Base-by-base conservation (phyloP, 1,140 invertebrate genomes). In the Aleiodes sp. region DNA sequence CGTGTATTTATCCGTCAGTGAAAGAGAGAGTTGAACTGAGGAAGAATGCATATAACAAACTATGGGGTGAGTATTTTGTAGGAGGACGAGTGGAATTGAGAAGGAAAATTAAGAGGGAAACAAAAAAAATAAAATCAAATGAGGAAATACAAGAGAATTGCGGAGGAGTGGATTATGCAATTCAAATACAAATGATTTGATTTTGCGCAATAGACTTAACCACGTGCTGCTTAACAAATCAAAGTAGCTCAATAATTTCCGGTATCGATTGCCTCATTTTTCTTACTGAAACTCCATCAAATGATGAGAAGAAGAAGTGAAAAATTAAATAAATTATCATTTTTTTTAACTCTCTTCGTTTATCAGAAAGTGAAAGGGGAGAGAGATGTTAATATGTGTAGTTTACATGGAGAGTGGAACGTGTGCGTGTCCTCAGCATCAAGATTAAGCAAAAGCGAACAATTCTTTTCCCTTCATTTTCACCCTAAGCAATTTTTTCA, bases 311-410 rank as follows among this genome's bases (percentile, higher is more conserved):
- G 31, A 35, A 35, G 10, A 35, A 35, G 10, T n/a, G n/a, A n/a
- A n/a, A n/a, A n/a, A n/a, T n/a, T n/a, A n/a, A n/a, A n/a, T n/a
- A n/a, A n/a, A n/a, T n/a, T n/a, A n/a, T n/a, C n/a, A n/a, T n/a
- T n/a, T n/a, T n/a, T n/a, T n/a, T n/a, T n/a, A n/a, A n/a, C n/a
- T n/a, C n/a, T n/a, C n/a, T n/a, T n/a, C n/a, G n/a, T n/a, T n/a
- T n/a, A n/a, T n/a, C 41, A 2, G 41, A 46, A 46, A 46, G 41
- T 46, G 41, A 46, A 46, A 46, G 41, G 41, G 41, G 41, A 16
- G n/a, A 19, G 41, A n/a, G 31, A n/a, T n/a, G n/a, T n/a, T n/a
- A n/a, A n/a, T n/a, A n/a, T n/a, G n/a, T n/a, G n/a, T n/a, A n/a
- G n/a, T n/a, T n/a, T n/a, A n/a, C n/a, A n/a, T n/a, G 31, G 31